Evolutionary conservation across 2,797 vertebrate species (phyloP).

Genomic region (Lepidocolaptes lacrymiger): DNA sequence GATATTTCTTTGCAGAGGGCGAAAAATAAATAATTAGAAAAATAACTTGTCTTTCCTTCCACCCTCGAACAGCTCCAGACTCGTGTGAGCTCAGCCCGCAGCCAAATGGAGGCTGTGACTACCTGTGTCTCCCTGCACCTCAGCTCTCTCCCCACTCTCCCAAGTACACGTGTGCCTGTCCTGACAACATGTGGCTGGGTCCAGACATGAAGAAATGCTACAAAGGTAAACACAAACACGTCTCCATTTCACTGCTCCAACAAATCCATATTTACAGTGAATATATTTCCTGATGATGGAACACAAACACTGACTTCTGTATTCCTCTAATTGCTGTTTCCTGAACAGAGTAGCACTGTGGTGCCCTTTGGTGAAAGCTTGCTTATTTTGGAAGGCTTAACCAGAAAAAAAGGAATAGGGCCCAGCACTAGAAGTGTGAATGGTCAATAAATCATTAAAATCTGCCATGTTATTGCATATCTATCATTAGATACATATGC

Average conservation of each 20-base stretch:
- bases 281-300: background rate
- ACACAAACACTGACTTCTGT: background rate
- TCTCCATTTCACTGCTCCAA: background rate
- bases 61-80: slow-evolving; percentile 82
- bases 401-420: background rate
- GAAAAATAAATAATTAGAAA: background rate
- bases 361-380: background rate
- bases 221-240: slow-evolving; percentile 76
- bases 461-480: too few species aligned
- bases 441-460: background rate
- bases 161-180: slow-evolving; percentile 95
- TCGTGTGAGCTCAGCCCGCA: slow-evolving; percentile 89
- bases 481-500: background rate
- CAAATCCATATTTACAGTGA: background rate
- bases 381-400: background rate
- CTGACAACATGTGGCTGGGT: slow-evolving; percentile 91
- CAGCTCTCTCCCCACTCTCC: slow-evolving; percentile 93
- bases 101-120: slow-evolving; percentile 95
- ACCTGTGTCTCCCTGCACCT: slow-evolving; percentile 95
- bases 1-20: background rate
- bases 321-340: background rate
- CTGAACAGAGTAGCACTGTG: background rate
- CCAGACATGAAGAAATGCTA: slow-evolving; percentile 95
- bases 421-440: background rate
- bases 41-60: background rate